Evolutionary conservation across 2,113 vertebrate genomes (phyloP).

Genomic region (Takifugu bimaculatus): DNA sequence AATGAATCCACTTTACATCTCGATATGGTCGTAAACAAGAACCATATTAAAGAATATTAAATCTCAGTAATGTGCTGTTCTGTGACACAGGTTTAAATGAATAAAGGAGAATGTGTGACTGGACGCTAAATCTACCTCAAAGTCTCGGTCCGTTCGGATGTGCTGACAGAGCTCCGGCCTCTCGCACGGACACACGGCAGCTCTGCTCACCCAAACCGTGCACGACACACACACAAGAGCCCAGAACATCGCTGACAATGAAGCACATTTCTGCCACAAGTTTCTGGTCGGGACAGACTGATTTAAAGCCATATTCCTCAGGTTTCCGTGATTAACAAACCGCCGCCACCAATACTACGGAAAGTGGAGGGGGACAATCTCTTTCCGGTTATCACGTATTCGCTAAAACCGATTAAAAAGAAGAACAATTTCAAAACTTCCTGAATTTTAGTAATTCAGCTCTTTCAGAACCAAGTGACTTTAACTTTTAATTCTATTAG

Average conservation of each 20-base stretch:
- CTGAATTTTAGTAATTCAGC: too few species aligned
- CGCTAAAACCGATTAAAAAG: not conserved
- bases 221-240: constrained; percentile 13
- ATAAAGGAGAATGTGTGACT: not conserved
- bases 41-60: too few species aligned
- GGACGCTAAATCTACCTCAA: constrained; percentile 56
- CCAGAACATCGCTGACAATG: not conserved
- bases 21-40: too few species aligned
- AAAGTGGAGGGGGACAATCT: constrained; percentile 24
- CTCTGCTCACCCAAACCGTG: not conserved
- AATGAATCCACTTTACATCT: too few species aligned
- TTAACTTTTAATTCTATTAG: too few species aligned
- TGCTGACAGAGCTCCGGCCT: constrained; percentile 62
- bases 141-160: constrained; percentile 56
- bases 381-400: not conserved
- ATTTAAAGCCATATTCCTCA: too few species aligned
- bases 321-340: too few species aligned
- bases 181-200: constrained; percentile 66
- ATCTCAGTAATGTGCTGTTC: too few species aligned
- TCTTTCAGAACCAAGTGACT: too few species aligned
- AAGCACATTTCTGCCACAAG: too few species aligned
- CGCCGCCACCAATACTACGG: constrained; percentile 17
- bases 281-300: too few species aligned
- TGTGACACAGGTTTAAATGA: not conserved
- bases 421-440: too few species aligned